A percentile compares a stretch with the other conserved stretches of the same genome.
Conservation (phyloP, 1,140 invertebrate genomes). For the Lepidurus apus region DNA sequence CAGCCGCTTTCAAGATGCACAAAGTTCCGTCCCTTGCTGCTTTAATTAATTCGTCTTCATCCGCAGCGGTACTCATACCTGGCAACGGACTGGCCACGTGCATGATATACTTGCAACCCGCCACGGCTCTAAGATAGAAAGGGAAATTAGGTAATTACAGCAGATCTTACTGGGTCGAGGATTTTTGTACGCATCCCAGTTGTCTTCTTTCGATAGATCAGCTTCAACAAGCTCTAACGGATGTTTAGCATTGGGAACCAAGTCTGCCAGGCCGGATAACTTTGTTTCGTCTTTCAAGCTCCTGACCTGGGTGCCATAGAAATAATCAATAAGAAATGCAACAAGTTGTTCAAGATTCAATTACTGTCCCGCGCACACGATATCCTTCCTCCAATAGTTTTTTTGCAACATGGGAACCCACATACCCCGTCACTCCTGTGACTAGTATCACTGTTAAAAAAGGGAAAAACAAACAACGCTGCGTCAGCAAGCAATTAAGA, state of each 20-base stretch:
- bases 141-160: not conserved
- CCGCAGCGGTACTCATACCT: not conserved
- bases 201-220: not conserved
- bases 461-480: not conserved
- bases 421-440: not conserved
- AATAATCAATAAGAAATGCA: not conserved
- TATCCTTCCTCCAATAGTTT: not conserved
- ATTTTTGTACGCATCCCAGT: not conserved
- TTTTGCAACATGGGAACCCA: constrained; percentile 3
- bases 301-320: not conserved
- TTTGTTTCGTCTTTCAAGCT: constrained; percentile 11
- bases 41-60: constrained; percentile 11
- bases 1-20: constrained; percentile 6
- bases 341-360: not conserved
- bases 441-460: not conserved
- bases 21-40: constrained; percentile 8
- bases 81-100: not conserved
- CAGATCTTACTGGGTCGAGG: not conserved
- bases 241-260: not conserved
- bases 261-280: not conserved
- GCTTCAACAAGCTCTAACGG: not conserved
- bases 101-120: not conserved
- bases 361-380: constrained; percentile 6
- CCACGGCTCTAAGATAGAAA: not conserved
- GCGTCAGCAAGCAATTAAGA: not conserved